Conservation (phyloP, 2,888 invertebrate genomes). For the Hecatera dysodea region DNA sequence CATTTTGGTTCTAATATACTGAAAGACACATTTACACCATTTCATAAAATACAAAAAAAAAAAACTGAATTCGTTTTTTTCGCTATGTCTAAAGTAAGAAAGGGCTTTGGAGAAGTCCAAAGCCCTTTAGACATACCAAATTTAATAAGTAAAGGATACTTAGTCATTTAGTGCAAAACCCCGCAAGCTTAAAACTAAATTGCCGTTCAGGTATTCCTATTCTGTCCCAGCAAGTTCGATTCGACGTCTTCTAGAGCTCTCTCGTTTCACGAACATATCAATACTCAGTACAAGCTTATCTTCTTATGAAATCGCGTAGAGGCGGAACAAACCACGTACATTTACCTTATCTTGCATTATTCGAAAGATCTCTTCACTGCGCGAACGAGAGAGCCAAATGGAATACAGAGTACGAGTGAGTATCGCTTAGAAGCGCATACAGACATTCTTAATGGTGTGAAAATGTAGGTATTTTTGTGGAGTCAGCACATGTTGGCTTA, state of each 20-base stretch:
- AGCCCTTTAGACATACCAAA: no score
- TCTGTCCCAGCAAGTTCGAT: no score
- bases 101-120: no score
- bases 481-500: neutral
- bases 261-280: neutral
- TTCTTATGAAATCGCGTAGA: slow-evolving; percentile 4
- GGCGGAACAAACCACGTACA: slow-evolving; percentile 14
- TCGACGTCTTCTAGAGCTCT: neutral
- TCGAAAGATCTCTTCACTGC: slow-evolving; percentile 17
- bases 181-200: no score
- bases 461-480: neutral
- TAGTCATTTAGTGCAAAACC: no score
- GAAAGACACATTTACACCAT: neutral
- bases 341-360: slow-evolving; percentile 43
- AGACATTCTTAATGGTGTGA: neutral
- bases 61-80: no score
- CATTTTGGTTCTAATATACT: slow-evolving; percentile 1
- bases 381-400: slow-evolving; percentile 40
- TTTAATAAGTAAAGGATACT: no score
- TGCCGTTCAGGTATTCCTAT: no score
- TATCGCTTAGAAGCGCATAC: slow-evolving; percentile 26
- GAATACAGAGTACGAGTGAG: slow-evolving; percentile 32
- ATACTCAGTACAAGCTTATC: neutral
- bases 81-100: no score
- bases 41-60: no score